Evolutionary conservation across 2,113 vertebrate genomes (phyloP).

Genomic region (Rattus norvegicus): GRCr8 NC_086028.1:78730501-78731000

Average conservation of each 20-base stretch:
- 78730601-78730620: neutral
- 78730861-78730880: neutral
- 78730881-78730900: constrained; percentile 14
- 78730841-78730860: neutral
- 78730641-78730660: neutral
- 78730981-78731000: constrained; percentile 78
- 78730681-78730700: neutral
- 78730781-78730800: neutral
- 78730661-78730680: neutral
- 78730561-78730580: neutral
- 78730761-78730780: neutral
- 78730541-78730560: neutral
- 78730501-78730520: too few species aligned
- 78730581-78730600: neutral
- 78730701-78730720: neutral
- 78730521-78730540: neutral
- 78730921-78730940: constrained; percentile 56
- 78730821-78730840: neutral
- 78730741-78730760: neutral
- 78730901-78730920: neutral
- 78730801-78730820: neutral
- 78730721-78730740: neutral
- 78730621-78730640: neutral
- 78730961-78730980: constrained; percentile 80
- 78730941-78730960: constrained; percentile 69